Evolutionary conservation across 2,113 vertebrate genomes (phyloP).

Genomic region (Callocephalon fimbriatum): DNA sequence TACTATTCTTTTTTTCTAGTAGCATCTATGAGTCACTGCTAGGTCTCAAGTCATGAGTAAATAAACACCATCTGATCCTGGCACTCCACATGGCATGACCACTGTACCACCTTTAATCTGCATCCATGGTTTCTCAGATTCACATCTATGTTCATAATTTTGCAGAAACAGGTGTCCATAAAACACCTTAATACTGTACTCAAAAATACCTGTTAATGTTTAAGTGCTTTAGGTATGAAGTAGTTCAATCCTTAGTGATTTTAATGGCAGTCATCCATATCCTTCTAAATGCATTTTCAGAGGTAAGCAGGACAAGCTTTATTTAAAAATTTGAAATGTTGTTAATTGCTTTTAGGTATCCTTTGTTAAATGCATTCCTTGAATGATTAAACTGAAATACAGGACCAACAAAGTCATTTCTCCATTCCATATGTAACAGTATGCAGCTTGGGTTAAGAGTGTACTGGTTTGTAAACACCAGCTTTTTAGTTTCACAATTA

Average conservation of each 20-base stretch:
- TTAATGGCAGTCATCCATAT: neutral
- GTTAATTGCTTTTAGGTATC: neutral
- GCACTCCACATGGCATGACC: neutral
- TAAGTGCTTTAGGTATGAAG: neutral
- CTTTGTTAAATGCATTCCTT: neutral
- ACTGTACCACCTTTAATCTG: neutral
- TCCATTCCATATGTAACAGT: neutral
- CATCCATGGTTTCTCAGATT: neutral
- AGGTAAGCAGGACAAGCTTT: neutral
- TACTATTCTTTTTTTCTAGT: neutral
- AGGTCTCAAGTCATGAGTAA: neutral
- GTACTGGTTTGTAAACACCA: neutral
- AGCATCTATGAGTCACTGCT: neutral
- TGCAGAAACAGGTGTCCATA: neutral
- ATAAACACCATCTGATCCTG: neutral
- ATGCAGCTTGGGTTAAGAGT: neutral
- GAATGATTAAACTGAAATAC: neutral
- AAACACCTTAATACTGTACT: neutral
- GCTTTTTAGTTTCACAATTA: neutral
- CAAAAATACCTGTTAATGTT: neutral
- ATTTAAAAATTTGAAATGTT: neutral
- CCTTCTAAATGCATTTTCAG: neutral
- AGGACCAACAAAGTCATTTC: neutral
- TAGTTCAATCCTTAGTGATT: neutral
- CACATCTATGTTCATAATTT: neutral